A percentile compares a stretch with the other conserved stretches of the same genome.
These are phyloP conservation scores for Zaprionus davidi DNA, from an alignment of 1,140 invertebrate genomes.

Conservation along the genomic window DNA sequence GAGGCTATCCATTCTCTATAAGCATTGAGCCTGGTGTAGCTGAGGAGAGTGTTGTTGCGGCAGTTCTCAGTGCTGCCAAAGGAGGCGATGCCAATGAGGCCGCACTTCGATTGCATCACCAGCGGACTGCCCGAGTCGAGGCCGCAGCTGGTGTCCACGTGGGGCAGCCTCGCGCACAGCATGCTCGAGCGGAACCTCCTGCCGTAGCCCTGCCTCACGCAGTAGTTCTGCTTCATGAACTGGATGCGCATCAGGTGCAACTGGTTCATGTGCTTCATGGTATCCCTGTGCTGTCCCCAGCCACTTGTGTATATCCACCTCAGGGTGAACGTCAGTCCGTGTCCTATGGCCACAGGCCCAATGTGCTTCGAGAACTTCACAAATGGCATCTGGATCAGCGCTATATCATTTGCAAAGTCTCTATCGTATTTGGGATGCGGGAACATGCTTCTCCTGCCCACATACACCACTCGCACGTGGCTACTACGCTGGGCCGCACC, in stretches of 20 bases:
- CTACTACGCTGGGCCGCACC: slow-evolving; percentile 4
- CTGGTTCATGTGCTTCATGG: not conserved
- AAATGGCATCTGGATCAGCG: slow-evolving; percentile 21
- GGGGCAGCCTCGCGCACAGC: slow-evolving; percentile 24
- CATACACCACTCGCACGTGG: not conserved
- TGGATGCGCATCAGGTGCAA: slow-evolving; percentile 23
- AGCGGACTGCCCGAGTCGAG: slow-evolving; percentile 46
- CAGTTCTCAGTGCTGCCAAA: slow-evolving; percentile 29
- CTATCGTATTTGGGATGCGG: slow-evolving; percentile 6
- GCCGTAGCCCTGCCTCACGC: slow-evolving; percentile 15
- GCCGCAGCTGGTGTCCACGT: slow-evolving; percentile 22
- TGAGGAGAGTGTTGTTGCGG: slow-evolving; percentile 17
- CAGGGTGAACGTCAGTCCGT: not conserved
- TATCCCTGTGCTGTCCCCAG: slow-evolving; percentile 34
- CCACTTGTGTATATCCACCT: slow-evolving; percentile 12
- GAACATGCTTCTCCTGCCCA: slow-evolving; percentile 7
- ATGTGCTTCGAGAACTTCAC: slow-evolving; percentile 1
- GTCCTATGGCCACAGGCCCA: slow-evolving; percentile 5
- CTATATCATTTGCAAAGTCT: slow-evolving; percentile 24
- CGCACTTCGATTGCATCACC: not conserved
- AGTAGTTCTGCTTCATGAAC: slow-evolving; percentile 1
- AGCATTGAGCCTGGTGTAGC: slow-evolving; percentile 22
- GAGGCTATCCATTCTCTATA: slow-evolving; percentile 25
- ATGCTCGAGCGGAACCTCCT: not conserved
- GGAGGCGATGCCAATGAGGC: slow-evolving; percentile 30